Evolutionary conservation across 2,113 vertebrate genomes (phyloP).

Genomic region (Oreochromis aureus): DNA sequence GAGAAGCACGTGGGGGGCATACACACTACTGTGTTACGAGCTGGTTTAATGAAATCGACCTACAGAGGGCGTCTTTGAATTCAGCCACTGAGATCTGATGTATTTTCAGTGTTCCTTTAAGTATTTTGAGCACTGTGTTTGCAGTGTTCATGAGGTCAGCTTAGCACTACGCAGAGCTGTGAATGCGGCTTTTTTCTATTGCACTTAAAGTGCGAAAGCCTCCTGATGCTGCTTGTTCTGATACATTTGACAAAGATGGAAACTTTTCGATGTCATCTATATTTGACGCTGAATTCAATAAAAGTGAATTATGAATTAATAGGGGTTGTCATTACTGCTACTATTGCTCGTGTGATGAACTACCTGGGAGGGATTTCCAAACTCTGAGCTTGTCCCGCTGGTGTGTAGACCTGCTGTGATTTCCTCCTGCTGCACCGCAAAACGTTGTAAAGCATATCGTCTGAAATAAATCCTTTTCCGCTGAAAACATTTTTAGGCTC

Average conservation of each 20-base stretch:
- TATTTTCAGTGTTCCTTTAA: neutral
- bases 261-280: rapidly evolving
- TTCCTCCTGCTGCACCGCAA: neutral
- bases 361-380: neutral
- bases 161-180: rapidly evolving
- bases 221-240: neutral
- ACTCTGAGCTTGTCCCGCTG: neutral
- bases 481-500: neutral
- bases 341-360: neutral
- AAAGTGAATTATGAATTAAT: neutral
- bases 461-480: neutral
- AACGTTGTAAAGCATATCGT: neutral
- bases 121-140: neutral
- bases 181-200: neutral
- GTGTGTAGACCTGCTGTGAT: neutral
- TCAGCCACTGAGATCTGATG: neutral
- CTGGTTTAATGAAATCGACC: neutral
- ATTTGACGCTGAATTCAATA: neutral
- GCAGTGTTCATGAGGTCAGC: neutral
- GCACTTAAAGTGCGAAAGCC: neutral
- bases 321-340: rapidly evolving
- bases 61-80: neutral
- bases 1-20: neutral
- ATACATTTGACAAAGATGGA: neutral
- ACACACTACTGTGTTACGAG: neutral